Conservation (phyloP, 2,888 invertebrate genomes). For the Drosophila conformis region DNA sequence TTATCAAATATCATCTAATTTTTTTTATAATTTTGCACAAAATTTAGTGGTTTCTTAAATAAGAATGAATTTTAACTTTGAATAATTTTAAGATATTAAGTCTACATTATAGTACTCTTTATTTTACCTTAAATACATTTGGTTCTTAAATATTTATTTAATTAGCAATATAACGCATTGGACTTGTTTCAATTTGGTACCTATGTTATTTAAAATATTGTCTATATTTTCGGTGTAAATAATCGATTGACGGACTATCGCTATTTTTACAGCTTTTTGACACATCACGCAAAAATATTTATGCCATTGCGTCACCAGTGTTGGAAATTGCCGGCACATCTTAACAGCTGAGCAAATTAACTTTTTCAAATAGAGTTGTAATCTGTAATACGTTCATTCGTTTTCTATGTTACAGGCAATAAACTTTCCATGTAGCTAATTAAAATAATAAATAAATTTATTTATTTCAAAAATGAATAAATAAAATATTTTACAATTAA, state of each 20-base stretch:
- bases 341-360: slow-evolving; percentile 31
- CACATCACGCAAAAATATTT: slow-evolving; percentile 34
- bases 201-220: background rate
- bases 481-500: background rate
- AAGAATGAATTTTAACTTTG: background rate
- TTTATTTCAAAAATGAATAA: background rate
- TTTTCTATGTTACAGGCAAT: background rate
- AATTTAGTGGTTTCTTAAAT: background rate
- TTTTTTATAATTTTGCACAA: background rate
- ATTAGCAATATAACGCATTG: background rate
- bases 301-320: slow-evolving; percentile 26
- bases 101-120: background rate
- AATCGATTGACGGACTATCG: background rate
- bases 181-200: background rate
- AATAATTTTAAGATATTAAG: background rate
- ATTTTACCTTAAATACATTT: background rate
- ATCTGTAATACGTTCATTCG: background rate
- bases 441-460: background rate
- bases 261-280: background rate
- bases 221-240: background rate
- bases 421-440: background rate
- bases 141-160: background rate
- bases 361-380: background rate
- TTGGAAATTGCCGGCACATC: slow-evolving; percentile 11
- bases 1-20: background rate